Conservation (phyloP, 1,140 invertebrate genomes). For the Microplitis mediator region DNA sequence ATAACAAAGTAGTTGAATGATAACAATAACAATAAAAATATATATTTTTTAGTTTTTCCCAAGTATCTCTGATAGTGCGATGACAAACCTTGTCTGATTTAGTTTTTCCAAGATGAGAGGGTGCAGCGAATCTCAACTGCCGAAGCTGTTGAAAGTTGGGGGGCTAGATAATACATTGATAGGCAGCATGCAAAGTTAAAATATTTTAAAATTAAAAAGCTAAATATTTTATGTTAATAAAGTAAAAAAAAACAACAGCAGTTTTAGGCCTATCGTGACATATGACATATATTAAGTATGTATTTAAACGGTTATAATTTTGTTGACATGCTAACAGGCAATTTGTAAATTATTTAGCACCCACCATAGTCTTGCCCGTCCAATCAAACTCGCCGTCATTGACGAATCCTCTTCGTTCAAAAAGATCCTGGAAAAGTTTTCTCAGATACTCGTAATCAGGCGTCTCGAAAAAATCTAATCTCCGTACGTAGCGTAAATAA, state of each 20-base stretch:
- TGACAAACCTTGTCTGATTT: conserved; percentile 83
- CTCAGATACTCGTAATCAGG: conserved; percentile 99
- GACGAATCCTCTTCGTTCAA: conserved; percentile 89
- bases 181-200: conserved; percentile 63
- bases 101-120: conserved; percentile 81
- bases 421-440: conserved; percentile 93
- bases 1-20: background rate
- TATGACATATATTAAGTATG: no score
- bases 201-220: conserved; percentile 34
- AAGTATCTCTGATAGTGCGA: background rate
- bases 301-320: no score
- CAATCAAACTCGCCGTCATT: conserved; percentile 98
- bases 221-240: background rate
- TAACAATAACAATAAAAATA: background rate
- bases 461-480: conserved; percentile 99
- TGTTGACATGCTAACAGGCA: background rate
- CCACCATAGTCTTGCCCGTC: conserved; percentile 94
- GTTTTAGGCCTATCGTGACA: background rate
- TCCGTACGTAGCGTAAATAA: conserved; percentile 95
- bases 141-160: conserved; percentile 78
- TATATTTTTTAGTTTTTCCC: background rate
- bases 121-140: conserved; percentile 78
- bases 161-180: conserved; percentile 66
- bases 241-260: background rate
- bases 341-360: conserved; percentile 38